These are phyloP conservation scores for Holcopasites calliopsidis DNA, from an alignment of 1,140 invertebrate genomes.

Conservation along the genomic window DNA sequence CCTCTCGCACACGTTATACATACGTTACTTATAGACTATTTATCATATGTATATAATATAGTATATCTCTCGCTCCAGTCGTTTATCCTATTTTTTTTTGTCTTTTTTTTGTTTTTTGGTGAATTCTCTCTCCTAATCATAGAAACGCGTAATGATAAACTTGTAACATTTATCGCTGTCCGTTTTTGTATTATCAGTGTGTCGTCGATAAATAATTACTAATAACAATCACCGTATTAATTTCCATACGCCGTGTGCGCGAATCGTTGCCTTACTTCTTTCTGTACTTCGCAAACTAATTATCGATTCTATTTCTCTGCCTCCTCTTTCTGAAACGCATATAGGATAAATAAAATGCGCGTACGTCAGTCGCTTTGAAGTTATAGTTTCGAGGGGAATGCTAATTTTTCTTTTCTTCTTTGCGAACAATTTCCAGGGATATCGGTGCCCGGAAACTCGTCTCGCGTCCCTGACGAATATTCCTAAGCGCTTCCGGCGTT, in stretches of 20 bases:
- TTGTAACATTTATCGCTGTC: conserved; percentile 44
- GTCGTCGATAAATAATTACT: conserved; percentile 12
- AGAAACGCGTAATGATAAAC: conserved; percentile 67
- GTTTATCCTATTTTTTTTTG: background rate
- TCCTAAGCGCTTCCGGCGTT: background rate
- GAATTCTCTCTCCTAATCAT: conserved; percentile 51
- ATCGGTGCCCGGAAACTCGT: background rate
- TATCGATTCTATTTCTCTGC: background rate
- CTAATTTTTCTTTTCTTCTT: background rate
- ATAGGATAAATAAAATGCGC: too few relatives aligned
- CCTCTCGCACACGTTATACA: conserved; percentile 7
- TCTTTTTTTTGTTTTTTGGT: conserved; percentile 39
- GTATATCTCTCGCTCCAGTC: conserved; percentile 40
- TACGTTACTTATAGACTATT: background rate
- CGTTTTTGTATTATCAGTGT: conserved; percentile 42
- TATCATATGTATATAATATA: background rate
- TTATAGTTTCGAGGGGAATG: background rate
- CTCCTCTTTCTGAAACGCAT: too few relatives aligned
- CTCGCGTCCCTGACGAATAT: background rate
- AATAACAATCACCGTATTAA: conserved; percentile 41
- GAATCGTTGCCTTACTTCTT: conserved; percentile 47
- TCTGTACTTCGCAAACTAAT: conserved; percentile 18
- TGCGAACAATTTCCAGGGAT: background rate
- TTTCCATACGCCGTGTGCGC: conserved; percentile 50
- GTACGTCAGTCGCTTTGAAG: too few relatives aligned